Base-by-base conservation (phyloP, 2,888 invertebrate species). In the Noctuana brunneofusca region DNA sequence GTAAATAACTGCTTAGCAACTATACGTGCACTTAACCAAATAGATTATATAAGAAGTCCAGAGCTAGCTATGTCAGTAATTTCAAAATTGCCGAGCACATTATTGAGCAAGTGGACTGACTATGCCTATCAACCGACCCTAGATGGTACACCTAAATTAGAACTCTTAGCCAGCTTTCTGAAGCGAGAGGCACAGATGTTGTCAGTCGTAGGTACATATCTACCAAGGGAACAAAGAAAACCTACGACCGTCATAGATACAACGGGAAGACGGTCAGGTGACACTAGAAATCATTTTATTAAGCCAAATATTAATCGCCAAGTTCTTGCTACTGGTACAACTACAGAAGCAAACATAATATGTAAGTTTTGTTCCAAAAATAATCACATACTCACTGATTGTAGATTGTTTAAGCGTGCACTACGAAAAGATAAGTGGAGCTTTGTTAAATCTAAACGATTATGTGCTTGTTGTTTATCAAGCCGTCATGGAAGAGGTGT, bases 1-100 rank as follows among this genome's bases (percentile, higher is more conserved):
- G 35, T 66, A 14, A 64, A 62, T 16, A 64, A 66, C 27, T 62
- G 50, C 14, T 20, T 60, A 4, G 64, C 66, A 11, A 58, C 66
- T 9, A 64, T 64, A 12, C 64, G 55, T 27, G 66, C 64, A 22
- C 24, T 64, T 2, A 54, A 58, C 9, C 46, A 62, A 24, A n/a
- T 30, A 5, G 64, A 64, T 62, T 49, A 62, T 16, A 27, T 58
- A 52, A 49, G 60, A 46, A 20, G 46, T 12, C 20, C 20, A 46
- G 20, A 27, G 18, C 6, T 49, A 20, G 22, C 20, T 49, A 49
- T 22, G 18, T 24, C 24, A 24, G 14, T 27, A 24, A 20, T 27
- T 20, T 49, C 49, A n/a, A 22, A 49, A 49, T 49, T 49, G 14
- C 49, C 24, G 24, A 24, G 24, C 6, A 24, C 24, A 8, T 22